These are phyloP conservation scores for Montifringilla adamsi DNA, from an alignment of 2,113 vertebrate species.

Conservation along the genomic window DNA sequence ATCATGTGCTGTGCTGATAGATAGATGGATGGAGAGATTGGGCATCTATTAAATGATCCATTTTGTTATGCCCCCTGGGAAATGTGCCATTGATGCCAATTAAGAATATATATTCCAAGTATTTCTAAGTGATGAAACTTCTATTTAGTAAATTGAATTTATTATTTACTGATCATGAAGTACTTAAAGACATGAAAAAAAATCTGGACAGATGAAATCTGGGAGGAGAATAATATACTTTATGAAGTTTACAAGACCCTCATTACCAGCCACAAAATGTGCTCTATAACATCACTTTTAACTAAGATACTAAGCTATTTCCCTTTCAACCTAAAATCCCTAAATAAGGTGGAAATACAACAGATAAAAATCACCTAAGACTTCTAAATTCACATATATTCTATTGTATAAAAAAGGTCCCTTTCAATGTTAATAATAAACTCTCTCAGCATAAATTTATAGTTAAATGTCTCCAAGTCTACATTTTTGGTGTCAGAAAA, in stretches of 20 bases:
- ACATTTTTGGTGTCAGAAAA: slow-evolving; percentile 1
- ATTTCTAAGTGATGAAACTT: slow-evolving; percentile 78
- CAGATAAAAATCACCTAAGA: background rate
- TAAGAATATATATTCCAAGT: slow-evolving; percentile 81
- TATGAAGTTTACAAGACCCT: slow-evolving; percentile 50
- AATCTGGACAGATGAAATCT: slow-evolving; percentile 49
- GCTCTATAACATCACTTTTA: background rate
- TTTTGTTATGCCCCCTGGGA: slow-evolving; percentile 80
- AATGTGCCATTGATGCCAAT: slow-evolving; percentile 83
- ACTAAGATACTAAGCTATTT: background rate
- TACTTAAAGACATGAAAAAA: slow-evolving; percentile 66
- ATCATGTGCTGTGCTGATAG: slow-evolving; percentile 81
- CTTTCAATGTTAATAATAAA: slow-evolving; percentile 25
- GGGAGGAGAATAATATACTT: slow-evolving; percentile 44
- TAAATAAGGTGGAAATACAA: background rate
- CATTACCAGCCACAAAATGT: slow-evolving; percentile 23
- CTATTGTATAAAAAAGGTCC: background rate
- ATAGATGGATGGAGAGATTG: slow-evolving; percentile 83
- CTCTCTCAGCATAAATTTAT: slow-evolving; percentile 16
- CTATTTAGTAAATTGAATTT: slow-evolving; percentile 75
- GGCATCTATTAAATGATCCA: slow-evolving; percentile 85
- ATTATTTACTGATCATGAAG: slow-evolving; percentile 79
- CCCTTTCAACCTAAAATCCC: slow-evolving; percentile 15
- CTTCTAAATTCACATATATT: background rate
- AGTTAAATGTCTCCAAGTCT: slow-evolving; percentile 53